These are phyloP conservation scores for Dysmachus trigonus DNA, from an alignment of 2,888 invertebrate genomes.

Conservation along the genomic window DNA sequence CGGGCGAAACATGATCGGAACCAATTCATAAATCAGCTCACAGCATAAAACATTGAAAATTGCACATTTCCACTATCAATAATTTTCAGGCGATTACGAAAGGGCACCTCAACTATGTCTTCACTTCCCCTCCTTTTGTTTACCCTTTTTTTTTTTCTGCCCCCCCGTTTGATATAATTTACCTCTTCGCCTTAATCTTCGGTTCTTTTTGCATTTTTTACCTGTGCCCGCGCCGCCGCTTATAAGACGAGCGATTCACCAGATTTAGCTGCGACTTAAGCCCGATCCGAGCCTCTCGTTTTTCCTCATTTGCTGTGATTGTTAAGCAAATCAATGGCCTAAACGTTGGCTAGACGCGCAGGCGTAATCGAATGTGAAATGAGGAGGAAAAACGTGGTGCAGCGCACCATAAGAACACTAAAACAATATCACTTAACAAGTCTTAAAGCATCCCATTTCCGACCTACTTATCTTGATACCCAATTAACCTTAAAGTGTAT, in stretches of 20 bases:
- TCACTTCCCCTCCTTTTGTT: slow-evolving; percentile 31
- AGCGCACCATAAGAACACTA: slow-evolving; percentile 2
- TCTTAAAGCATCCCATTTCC: slow-evolving; percentile 60
- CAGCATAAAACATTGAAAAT: slow-evolving; percentile 43
- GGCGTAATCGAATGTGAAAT: not conserved
- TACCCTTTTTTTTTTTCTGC: not conserved
- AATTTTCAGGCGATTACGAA: slow-evolving; percentile 40
- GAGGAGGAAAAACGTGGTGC: not conserved
- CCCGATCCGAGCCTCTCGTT: not conserved
- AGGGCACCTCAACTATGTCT: slow-evolving; percentile 38
- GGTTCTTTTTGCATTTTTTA: not conserved
- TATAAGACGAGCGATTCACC: not conserved
- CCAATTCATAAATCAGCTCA: slow-evolving; percentile 38
- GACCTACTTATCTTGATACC: slow-evolving; percentile 65
- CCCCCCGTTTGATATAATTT: not conserved
- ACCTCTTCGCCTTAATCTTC: not conserved
- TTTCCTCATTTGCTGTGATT: slow-evolving; percentile 13
- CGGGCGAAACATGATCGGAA: slow-evolving; percentile 19
- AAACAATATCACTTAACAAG: slow-evolving; percentile 49
- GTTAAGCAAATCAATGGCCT: slow-evolving; percentile 38
- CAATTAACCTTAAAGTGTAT: slow-evolving; percentile 65
- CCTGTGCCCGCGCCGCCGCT: not conserved
- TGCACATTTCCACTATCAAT: slow-evolving; percentile 36
- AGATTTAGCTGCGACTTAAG: not conserved
- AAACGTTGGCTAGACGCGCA: not conserved